Evolutionary conservation across 2,797 vertebrate genomes (phyloP).

Genomic region (Microctenopoma stevenorrisi): DNA sequence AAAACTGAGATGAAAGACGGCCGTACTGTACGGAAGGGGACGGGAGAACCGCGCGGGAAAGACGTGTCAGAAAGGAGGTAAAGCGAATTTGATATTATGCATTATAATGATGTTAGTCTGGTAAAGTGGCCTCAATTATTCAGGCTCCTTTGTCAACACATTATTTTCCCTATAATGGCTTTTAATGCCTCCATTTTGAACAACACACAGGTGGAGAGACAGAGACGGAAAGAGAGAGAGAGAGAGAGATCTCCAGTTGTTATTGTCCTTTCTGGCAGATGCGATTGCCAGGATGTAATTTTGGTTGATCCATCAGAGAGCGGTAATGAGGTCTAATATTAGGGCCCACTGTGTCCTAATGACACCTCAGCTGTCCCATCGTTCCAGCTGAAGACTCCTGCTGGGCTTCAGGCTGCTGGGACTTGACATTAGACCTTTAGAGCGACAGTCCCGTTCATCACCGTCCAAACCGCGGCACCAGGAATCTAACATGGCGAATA

Average conservation of each 20-base stretch:
- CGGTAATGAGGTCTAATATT: conserved; percentile 83
- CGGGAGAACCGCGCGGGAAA: not conserved
- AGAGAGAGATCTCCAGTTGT: conserved; percentile 47
- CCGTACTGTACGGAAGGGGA: conserved; percentile 1
- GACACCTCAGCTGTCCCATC: conserved; percentile 69
- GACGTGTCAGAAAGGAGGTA: not conserved
- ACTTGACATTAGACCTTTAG: conserved; percentile 69
- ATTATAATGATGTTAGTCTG: conserved; percentile 35
- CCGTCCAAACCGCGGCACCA: conserved; percentile 27
- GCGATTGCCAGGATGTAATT: conserved; percentile 74
- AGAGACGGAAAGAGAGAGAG: not conserved
- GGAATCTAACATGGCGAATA: conserved; percentile 9
- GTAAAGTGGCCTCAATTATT: conserved; percentile 37
- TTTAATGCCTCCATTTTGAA: conserved; percentile 40
- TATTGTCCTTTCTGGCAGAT: conserved; percentile 63
- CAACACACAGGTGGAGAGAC: conserved; percentile 34
- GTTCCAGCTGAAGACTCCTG: conserved; percentile 49
- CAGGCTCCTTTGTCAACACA: conserved; percentile 20
- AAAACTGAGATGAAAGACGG: conserved; percentile 49
- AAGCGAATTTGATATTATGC: conserved; percentile 20
- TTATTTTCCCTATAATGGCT: conserved; percentile 43
- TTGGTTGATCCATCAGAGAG: conserved; percentile 77
- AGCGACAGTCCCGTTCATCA: conserved; percentile 68
- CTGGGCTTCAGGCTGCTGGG: conserved; percentile 67
- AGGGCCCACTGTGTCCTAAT: conserved; percentile 79